Base-by-base conservation (phyloP, 2,113 vertebrate species). In the Apeltes quadracus region DNA sequence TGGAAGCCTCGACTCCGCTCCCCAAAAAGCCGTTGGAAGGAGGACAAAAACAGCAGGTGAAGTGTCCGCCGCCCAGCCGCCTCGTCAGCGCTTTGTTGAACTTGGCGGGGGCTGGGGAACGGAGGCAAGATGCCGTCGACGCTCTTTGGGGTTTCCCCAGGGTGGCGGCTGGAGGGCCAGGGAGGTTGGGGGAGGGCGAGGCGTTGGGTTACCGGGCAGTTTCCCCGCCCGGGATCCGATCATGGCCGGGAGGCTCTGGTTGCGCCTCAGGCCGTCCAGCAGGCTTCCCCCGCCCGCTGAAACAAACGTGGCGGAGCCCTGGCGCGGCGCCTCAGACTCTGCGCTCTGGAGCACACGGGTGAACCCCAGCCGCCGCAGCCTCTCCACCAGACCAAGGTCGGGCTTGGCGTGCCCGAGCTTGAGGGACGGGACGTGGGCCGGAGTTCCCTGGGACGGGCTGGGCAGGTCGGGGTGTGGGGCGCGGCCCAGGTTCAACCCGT, bases 171-270 rank as follows among this genome's bases (percentile, higher is more conserved):
- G 90, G 7, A 94, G 75, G 53, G 90, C 90, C 15, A 94, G 83
- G 56, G 91, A 82, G 34, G 91, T 93, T 8, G 94, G 94, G 75
- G 90, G 91, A 32, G 83, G 79, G 39, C 82, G 86, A 4, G 77
- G 72, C 1, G 67, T 50, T 0, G 92, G 54, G 81, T 82, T 88
- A 88, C 75, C 78, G 71, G 77, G 75, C 0, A 94, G 84, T 64
- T 91, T 86, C 2, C 75, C 93, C 0, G 77, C 91, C 23, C 95
- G 87, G 20, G 93, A 93, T 7, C 95, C 94, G 54, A 96, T 94
- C 88, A 98, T 93, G 43, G 93, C 94, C 0, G 98, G 98, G 65
- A 99, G 96, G 83, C 97, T 98, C 85, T 96, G 97, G 88, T 99
- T 99, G 75, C 96, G 93, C 78, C 97, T 94, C 73, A 99, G 85